Evolutionary conservation across 2,888 invertebrate species (phyloP).

Genomic region (Meganola albula): DNA sequence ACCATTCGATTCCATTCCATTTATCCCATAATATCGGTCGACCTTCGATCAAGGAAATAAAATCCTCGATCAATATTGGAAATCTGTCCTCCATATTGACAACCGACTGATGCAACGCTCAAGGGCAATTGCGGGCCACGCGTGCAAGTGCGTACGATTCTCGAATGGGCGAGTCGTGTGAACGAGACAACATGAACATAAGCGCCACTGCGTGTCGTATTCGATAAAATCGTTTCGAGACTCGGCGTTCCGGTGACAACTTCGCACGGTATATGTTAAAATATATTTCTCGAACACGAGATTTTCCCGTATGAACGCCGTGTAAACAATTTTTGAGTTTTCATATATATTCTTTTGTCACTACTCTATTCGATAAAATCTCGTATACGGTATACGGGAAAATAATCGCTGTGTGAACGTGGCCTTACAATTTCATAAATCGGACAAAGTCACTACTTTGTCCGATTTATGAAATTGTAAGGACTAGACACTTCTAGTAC

Average conservation of each 20-base stretch:
- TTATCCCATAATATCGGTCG: constrained; percentile 4
- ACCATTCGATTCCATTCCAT: background rate
- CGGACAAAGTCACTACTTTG: too few relatives aligned
- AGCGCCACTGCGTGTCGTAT: constrained; percentile 2
- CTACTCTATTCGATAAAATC: constrained; percentile 5
- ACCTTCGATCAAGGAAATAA: constrained; percentile 4
- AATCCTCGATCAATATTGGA: constrained; percentile 5
- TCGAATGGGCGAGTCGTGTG: constrained; percentile 1
- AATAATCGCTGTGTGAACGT: background rate
- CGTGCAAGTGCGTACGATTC: background rate
- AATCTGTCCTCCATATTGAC: constrained; percentile 1
- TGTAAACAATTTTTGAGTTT: constrained; percentile 5
- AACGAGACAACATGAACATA: constrained; percentile 2
- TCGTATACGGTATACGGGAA: constrained; percentile 6
- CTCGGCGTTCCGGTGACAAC: constrained; percentile 3
- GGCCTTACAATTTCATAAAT: too few relatives aligned
- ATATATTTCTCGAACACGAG: constrained; percentile 5
- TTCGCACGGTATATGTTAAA: constrained; percentile 4
- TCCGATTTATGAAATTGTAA: too few relatives aligned
- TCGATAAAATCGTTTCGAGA: constrained; percentile 5
- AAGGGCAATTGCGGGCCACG: constrained; percentile 1
- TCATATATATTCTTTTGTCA: constrained; percentile 5
- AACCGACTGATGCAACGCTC: constrained; percentile 1
- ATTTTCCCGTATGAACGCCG: constrained; percentile 5
- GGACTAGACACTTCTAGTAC: too few relatives aligned